A percentile compares a stretch with the other conserved stretches of the same genome.
Conservation (phyloP, 1,140 invertebrate genomes). For the Episyrphus balteatus region DNA sequence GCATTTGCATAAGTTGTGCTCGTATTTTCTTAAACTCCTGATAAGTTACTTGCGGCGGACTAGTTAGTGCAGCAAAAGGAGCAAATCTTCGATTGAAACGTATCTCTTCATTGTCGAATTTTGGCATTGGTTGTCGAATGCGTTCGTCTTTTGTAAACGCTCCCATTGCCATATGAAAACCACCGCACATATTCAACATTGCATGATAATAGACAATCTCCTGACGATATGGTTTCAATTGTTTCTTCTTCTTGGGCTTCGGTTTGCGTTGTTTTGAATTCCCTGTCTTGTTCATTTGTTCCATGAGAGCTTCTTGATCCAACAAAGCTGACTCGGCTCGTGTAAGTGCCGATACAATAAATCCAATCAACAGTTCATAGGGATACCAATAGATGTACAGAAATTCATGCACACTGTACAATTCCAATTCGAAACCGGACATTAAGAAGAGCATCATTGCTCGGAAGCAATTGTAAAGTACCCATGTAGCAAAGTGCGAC, state of each 20-base stretch:
- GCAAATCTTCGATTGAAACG: conserved; percentile 89
- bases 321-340: conserved; percentile 75
- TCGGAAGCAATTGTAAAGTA: conserved; percentile 87
- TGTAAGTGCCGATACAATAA: conserved; percentile 81
- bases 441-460: conserved; percentile 94
- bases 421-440: conserved; percentile 87
- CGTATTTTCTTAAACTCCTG: conserved; percentile 66
- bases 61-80: conserved; percentile 74
- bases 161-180: conserved; percentile 69
- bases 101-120: conserved; percentile 89
- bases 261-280: conserved; percentile 53
- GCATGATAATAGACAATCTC: conserved; percentile 83
- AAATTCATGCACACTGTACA: conserved; percentile 95
- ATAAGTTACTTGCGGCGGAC: conserved; percentile 83
- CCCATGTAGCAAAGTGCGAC: conserved; percentile 90
- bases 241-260: conserved; percentile 61
- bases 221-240: conserved; percentile 60
- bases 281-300: conserved; percentile 45
- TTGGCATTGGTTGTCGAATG: conserved; percentile 63
- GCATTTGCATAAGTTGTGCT: conserved; percentile 27
- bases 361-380: conserved; percentile 90
- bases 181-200: conserved; percentile 85
- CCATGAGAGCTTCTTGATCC: conserved; percentile 58
- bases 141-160: conserved; percentile 46
- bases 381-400: conserved; percentile 95